These are phyloP conservation scores for Temnothorax longispinosus DNA, from an alignment of 1,140 invertebrate species.

Conservation along the genomic window DNA sequence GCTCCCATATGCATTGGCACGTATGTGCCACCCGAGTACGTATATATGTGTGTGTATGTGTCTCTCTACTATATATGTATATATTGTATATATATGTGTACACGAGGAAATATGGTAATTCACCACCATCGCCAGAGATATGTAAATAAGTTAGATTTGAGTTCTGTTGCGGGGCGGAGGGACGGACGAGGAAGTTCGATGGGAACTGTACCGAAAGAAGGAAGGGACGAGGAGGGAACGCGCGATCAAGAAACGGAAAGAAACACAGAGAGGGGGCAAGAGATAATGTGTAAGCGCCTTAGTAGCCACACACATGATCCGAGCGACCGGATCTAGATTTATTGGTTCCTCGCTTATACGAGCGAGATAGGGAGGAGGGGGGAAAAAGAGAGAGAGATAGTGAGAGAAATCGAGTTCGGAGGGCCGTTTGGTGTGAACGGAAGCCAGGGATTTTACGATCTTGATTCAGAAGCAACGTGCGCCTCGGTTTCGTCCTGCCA, in stretches of 20 bases:
- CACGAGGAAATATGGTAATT: slow-evolving; percentile 83
- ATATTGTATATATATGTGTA: background rate
- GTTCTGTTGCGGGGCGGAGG: slow-evolving; percentile 79
- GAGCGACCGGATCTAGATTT: slow-evolving; percentile 82
- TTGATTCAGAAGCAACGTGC: slow-evolving; percentile 68
- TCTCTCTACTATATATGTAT: too few species aligned
- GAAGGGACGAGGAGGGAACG: slow-evolving; percentile 61
- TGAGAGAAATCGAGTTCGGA: slow-evolving; percentile 50
- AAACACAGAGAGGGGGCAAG: slow-evolving; percentile 59
- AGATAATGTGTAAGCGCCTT: slow-evolving; percentile 82
- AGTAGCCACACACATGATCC: slow-evolving; percentile 81
- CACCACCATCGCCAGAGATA: slow-evolving; percentile 82
- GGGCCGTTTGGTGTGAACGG: slow-evolving; percentile 81
- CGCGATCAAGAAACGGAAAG: slow-evolving; percentile 57
- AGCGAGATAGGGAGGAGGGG: slow-evolving; percentile 23
- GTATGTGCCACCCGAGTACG: slow-evolving; percentile 38
- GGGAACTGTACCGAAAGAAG: slow-evolving; percentile 78
- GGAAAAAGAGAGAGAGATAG: slow-evolving; percentile 50
- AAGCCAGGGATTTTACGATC: slow-evolving; percentile 80
- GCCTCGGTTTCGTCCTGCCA: slow-evolving; percentile 63
- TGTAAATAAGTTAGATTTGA: slow-evolving; percentile 86
- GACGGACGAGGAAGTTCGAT: slow-evolving; percentile 77
- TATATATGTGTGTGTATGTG: background rate
- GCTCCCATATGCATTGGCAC: slow-evolving; percentile 65
- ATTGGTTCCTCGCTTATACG: slow-evolving; percentile 79